Base-by-base conservation (phyloP, 2,888 invertebrate genomes). In the Seladonia tumulorum region DNA sequence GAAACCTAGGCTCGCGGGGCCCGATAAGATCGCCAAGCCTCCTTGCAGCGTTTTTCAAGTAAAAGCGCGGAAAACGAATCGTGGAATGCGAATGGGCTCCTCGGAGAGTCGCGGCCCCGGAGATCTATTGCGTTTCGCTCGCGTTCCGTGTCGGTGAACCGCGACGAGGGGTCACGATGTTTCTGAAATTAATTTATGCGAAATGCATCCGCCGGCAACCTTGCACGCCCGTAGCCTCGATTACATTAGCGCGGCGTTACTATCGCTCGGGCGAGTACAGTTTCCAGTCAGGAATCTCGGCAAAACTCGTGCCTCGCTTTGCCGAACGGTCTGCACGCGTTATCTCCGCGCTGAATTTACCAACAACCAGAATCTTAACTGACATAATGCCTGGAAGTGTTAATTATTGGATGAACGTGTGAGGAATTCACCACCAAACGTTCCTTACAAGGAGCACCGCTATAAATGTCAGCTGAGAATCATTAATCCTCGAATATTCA, bases 131-230 rank as follows among this genome's bases (percentile, higher is more conserved):
- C 75, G 81, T 81, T 66, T 81, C 77, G 66, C 70, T 85, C 85
- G 80, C 80, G 85, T 85, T 73, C 68, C 73, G 63, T 81, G 85
- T 74, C 85, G 80, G 80, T 85, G 86, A 86, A 81, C 86, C 86
- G 81, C 70, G 86, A 86, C 86, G 63, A 53, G 57, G n/a, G 86
- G 85, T 85, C 81, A 77, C 86, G 86, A 85, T 81, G 85, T 25
- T 81, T 79, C 78, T 75, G 86, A 82, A 86, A 91, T 92, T 91
- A 90, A 92, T 91, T 92, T 90, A 89, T 89, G 88, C 89, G 85
- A 81, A 89, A 87, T 87, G 82, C 82, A 82, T 83, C 86, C 87
- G 53, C 85, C 85, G 89, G 90, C 90, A 92, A 91, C 88, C 90
- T 90, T 90, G 90, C 89, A n/a, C 85, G 53, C 85, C 87, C 88